Conservation (phyloP, 2,797 vertebrate genomes). For the Megaceryle alcyon region DNA sequence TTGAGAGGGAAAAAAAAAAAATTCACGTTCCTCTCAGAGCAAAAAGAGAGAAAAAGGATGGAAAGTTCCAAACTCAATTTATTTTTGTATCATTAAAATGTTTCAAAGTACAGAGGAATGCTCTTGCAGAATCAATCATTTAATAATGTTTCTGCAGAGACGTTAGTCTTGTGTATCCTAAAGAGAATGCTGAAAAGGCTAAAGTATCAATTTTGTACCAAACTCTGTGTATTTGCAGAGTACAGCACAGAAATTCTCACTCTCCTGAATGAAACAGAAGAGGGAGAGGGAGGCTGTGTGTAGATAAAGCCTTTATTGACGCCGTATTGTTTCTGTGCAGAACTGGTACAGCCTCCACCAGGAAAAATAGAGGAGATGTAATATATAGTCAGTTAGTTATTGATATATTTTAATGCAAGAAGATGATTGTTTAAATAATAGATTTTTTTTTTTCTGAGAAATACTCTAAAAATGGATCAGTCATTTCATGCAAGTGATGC, state of each 20-base stretch:
- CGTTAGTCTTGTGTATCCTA: not conserved
- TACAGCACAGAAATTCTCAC: not conserved
- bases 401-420: not conserved
- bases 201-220: constrained; percentile 6
- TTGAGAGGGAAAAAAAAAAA: not conserved
- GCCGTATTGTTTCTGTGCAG: not conserved
- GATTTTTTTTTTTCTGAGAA: not conserved
- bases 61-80: constrained; percentile 46
- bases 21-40: not conserved
- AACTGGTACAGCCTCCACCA: not conserved
- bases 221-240: not conserved
- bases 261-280: not conserved
- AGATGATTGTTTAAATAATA: not conserved
- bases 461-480: not conserved
- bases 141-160: constrained; percentile 47
- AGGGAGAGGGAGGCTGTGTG: not conserved
- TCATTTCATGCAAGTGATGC: not conserved
- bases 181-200: constrained; percentile 37
- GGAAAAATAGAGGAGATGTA: not conserved
- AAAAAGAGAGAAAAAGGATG: constrained; percentile 10
- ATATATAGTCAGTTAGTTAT: too few species aligned
- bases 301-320: not conserved
- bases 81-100: constrained; percentile 24
- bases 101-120: constrained; percentile 8
- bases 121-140: constrained; percentile 41